phyloP scores from a whole-genome alignment of 2,888 invertebrate species.

The Xanthia togata region DNA sequence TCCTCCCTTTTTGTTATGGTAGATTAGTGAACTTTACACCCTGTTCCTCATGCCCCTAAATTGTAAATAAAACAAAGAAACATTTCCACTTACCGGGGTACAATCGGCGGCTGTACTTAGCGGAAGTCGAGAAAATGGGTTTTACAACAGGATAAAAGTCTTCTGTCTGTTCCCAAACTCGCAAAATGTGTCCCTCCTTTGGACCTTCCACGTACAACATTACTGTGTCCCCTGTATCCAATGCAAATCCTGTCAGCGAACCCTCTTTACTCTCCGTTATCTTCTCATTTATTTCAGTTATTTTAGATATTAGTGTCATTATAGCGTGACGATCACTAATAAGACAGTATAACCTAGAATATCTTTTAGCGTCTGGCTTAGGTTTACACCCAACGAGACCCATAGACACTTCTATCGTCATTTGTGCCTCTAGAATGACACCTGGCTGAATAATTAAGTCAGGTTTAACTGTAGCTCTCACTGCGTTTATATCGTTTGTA shows the following conservation, averaged over 20 bases:
- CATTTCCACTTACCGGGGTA: conserved; percentile 77
- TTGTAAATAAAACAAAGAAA: not conserved
- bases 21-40: too few species aligned
- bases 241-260: conserved; percentile 81
- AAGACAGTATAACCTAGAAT: conserved; percentile 80
- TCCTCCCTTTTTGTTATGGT: too few species aligned
- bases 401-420: conserved; percentile 82
- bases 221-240: conserved; percentile 79
- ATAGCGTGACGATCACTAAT: conserved; percentile 69
- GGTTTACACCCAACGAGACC: conserved; percentile 83
- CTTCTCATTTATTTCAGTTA: conserved; percentile 77
- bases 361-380: conserved; percentile 66
- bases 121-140: conserved; percentile 79
- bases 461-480: conserved; percentile 70
- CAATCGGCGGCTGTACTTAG: conserved; percentile 76
- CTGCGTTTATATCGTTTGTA: conserved; percentile 83
- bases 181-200: conserved; percentile 78
- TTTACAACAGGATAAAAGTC: conserved; percentile 76
- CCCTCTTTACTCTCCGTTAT: conserved; percentile 61
- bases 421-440: conserved; percentile 80
- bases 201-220: conserved; percentile 83
- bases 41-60: too few species aligned
- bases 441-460: conserved; percentile 73
- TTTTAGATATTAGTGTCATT: conserved; percentile 70
- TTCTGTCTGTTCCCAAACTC: conserved; percentile 80